These are phyloP conservation scores for Nasonovia ribisnigri DNA, from an alignment of 2,888 invertebrate species.

Conservation along the genomic window DNA sequence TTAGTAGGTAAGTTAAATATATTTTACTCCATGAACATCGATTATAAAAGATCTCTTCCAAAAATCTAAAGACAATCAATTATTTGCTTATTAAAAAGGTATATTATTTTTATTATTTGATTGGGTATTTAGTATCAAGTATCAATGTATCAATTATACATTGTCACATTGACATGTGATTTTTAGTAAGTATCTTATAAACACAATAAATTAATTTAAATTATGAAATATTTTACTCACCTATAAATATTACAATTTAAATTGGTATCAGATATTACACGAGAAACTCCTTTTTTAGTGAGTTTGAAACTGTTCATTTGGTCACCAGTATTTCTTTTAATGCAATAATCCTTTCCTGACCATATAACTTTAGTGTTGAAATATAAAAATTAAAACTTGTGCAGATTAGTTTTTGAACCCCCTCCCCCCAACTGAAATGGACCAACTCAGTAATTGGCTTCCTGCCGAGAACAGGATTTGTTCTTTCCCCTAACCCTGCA, in stretches of 20 bases:
- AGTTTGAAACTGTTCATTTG: not conserved
- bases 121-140: not conserved
- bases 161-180: not conserved
- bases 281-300: not conserved
- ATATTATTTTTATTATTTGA: not conserved
- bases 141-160: not conserved
- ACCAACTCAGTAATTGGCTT: constrained; percentile 49
- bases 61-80: not conserved
- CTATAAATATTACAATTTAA: not conserved
- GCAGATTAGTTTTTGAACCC: constrained; percentile 32
- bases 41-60: not conserved
- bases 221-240: not conserved
- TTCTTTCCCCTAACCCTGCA: not conserved
- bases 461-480: not conserved
- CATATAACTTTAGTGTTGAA: not conserved
- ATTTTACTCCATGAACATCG: not conserved
- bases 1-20: not conserved
- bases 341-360: not conserved
- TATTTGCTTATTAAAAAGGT: not conserved
- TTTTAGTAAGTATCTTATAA: not conserved
- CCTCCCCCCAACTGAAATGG: not conserved
- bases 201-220: not conserved
- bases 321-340: not conserved
- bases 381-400: constrained; percentile 35
- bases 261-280: not conserved